phyloP scores from a whole-genome alignment of 1,140 invertebrate species.

The Globodera rostochiensis region DNA sequence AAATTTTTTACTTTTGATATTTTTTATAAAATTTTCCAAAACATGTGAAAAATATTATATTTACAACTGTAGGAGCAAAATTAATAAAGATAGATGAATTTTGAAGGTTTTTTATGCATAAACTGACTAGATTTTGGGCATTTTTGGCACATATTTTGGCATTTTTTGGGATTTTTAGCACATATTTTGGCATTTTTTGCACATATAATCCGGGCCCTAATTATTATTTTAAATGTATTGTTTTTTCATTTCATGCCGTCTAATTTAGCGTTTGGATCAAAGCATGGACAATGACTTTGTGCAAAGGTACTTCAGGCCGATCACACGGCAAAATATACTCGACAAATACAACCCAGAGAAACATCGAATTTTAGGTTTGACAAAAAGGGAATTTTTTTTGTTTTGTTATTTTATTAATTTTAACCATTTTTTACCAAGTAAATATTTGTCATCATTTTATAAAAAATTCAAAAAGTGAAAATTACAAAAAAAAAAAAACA shows the following conservation, averaged over 20 bases:
- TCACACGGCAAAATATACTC: slow-evolving; percentile 44
- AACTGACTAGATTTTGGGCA: too few relatives aligned
- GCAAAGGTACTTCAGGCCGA: slow-evolving; percentile 75
- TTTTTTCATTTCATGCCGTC: background rate
- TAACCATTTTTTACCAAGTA: background rate
- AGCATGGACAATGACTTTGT: slow-evolving; percentile 73
- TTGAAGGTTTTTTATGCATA: too few relatives aligned
- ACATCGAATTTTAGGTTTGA: slow-evolving; percentile 29
- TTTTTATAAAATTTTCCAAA: too few relatives aligned
- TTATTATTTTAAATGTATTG: too few relatives aligned
- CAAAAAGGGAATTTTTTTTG: slow-evolving; percentile 12
- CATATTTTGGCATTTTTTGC: too few relatives aligned
- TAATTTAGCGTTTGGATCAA: slow-evolving; percentile 71
- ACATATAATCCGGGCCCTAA: too few relatives aligned
- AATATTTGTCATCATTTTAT: slow-evolving; percentile 3
- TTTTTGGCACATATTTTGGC: too few relatives aligned
- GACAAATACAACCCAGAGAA: slow-evolving; percentile 47
- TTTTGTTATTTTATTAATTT: slow-evolving; percentile 1
- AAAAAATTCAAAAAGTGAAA: slow-evolving; percentile 15
- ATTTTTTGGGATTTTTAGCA: too few relatives aligned
- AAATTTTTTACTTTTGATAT: too few relatives aligned
- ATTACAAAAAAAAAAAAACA: background rate
- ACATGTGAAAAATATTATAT: too few relatives aligned
- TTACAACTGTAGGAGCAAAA: too few relatives aligned
- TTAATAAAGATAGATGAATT: too few relatives aligned